Evolutionary conservation across 1,140 invertebrate species (phyloP), one percentile per base, ranked within the genome.

Genomic region (Zelostemma sp.): DNA sequence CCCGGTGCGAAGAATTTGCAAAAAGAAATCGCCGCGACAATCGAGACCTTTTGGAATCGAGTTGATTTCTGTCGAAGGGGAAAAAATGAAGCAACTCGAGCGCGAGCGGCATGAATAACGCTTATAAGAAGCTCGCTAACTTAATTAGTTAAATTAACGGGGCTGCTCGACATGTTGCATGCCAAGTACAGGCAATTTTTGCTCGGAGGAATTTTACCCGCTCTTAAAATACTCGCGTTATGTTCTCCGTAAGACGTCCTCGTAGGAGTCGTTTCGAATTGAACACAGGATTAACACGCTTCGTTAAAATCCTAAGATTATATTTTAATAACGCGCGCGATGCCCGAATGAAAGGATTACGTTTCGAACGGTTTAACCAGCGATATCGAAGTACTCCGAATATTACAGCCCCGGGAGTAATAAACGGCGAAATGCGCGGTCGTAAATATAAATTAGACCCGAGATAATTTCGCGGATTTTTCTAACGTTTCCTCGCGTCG

Each of bases 81-180:
- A 41, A 33, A 15, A 56, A 50, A 19, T 59, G 56, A 50, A 60
- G 38, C 18, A 45, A 9, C 11, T 41, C 8, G 17, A 4, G 14
- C 51, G 56, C 50, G 62, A 68, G 70, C 68, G 68, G 47, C 72
- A 73, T 69, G 76, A 77, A 74, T 77, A 76, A 78, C 64, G 55
- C 53, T 28, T 45, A 61, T 66, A 66, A 45, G 55, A 66, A 45
- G 59, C 66, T 69, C 53, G 80, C 81, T 85, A 84, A 84, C 74
- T 85, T 80, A 81, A 85, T 85, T 85, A 85, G 82, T 77, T 48
- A 81, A 84, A 84, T 85, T 85, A 85, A 83, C 83, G 70, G 72
- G 51, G 51, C 68, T 61, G 71, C 69, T 80, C 73, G 55, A 77
- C 80, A 75, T 75, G 66, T 60, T 50, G 43, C 46, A 73, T n/a